Conservation (phyloP, 2,888 invertebrate species). For the Xestobium rufovillosum region DNA sequence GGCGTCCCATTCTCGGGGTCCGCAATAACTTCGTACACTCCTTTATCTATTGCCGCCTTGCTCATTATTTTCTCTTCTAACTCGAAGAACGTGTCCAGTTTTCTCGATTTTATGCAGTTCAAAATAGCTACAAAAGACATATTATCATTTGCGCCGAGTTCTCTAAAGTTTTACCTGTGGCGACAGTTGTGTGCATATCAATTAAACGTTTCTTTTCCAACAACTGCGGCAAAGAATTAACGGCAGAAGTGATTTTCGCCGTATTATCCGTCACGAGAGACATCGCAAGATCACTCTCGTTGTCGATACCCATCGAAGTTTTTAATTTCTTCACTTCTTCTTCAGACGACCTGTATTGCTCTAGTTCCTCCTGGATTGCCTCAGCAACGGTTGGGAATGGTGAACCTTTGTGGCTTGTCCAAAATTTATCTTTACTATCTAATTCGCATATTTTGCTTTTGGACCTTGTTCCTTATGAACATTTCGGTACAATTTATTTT, state of each 20-base stretch:
- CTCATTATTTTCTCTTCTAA: slow-evolving; percentile 97
- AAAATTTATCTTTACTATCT: slow-evolving; percentile 83
- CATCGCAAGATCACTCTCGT: slow-evolving; percentile 77
- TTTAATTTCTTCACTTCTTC: slow-evolving; percentile 95
- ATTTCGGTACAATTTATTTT: background rate
- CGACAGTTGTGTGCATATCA: slow-evolving; percentile 98
- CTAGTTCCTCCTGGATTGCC: slow-evolving; percentile 96
- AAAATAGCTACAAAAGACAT: slow-evolving; percentile 54
- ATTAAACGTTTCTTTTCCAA: slow-evolving; percentile 95
- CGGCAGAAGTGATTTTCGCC: slow-evolving; percentile 86
- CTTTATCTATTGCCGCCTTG: slow-evolving; percentile 71
- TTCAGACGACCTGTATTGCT: slow-evolving; percentile 83
- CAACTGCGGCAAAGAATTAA: slow-evolving; percentile 91
- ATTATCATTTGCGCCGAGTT: background rate
- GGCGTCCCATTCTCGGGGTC: slow-evolving; percentile 81
- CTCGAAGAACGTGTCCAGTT: slow-evolving; percentile 95
- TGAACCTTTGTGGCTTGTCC: slow-evolving; percentile 89
- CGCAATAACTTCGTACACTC: slow-evolving; percentile 77
- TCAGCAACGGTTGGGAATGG: slow-evolving; percentile 94
- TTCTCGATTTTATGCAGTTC: slow-evolving; percentile 77
- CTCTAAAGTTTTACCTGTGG: slow-evolving; percentile 58
- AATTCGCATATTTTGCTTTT: slow-evolving; percentile 88
- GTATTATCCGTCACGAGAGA: slow-evolving; percentile 89
- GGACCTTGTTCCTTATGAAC: slow-evolving; percentile 52
- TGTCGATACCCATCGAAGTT: slow-evolving; percentile 87